Conservation (phyloP, 2,888 invertebrate genomes). For the Liposcelis brunnea region DNA sequence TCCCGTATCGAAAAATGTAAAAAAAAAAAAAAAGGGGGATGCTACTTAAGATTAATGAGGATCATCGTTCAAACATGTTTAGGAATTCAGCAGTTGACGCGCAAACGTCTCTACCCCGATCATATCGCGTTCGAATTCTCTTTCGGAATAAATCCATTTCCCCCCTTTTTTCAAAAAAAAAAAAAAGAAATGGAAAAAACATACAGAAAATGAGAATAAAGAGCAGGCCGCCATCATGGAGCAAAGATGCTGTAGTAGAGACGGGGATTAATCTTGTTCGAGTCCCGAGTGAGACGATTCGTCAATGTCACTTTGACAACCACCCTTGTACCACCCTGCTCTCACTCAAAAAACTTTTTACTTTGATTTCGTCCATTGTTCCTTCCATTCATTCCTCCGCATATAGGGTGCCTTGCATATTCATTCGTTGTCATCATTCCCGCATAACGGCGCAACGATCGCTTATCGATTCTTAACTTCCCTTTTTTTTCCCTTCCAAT, state of each 20-base stretch:
- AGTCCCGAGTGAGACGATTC: not conserved
- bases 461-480: not conserved
- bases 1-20: too few relatives aligned
- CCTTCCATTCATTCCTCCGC: not conserved
- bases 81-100: too few relatives aligned
- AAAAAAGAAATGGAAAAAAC: not conserved
- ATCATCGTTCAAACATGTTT: too few relatives aligned
- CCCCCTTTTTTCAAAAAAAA: too few relatives aligned
- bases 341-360: not conserved
- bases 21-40: too few relatives aligned
- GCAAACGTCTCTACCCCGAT: too few relatives aligned
- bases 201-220: not conserved
- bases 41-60: too few relatives aligned
- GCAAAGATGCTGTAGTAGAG: not conserved
- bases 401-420: not conserved
- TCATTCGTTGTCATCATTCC: too few relatives aligned
- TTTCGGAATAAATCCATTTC: too few relatives aligned
- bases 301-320: conserved; percentile 5
- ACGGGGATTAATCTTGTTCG: conserved; percentile 4
- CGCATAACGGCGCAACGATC: not conserved
- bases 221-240: conserved; percentile 6
- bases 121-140: too few relatives aligned
- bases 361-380: not conserved
- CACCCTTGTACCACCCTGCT: not conserved
- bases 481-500: not conserved